Percentiles rank a stretch among this genome's conserved stretches.
phyloP scores from a whole-genome alignment of 2,888 invertebrate species.

The Synergus japonicus region DNA sequence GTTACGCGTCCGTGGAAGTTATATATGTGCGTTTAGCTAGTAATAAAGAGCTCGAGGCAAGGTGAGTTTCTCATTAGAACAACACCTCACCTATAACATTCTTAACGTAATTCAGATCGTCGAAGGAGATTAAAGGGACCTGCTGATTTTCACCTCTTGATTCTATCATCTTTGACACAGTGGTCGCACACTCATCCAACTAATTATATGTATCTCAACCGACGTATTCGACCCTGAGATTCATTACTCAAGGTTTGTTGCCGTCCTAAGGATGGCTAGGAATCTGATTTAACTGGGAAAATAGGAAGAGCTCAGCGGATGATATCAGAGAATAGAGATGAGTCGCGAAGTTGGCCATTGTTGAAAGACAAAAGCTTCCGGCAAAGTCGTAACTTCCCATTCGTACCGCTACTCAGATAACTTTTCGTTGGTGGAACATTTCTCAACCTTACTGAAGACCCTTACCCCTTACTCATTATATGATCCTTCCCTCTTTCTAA shows the following conservation, averaged over 20 bases:
- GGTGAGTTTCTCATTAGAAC: constrained; percentile 27
- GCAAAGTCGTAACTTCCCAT: constrained; percentile 34
- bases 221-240: constrained; percentile 1
- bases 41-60: background rate
- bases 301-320: constrained; percentile 20
- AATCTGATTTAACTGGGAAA: constrained; percentile 16
- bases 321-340: background rate
- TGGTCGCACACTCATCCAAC: constrained; percentile 13
- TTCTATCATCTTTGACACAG: constrained; percentile 22
- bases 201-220: constrained; percentile 13
- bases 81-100: constrained; percentile 27
- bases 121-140: constrained; percentile 9
- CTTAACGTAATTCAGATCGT: constrained; percentile 27
- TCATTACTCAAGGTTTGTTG: background rate
- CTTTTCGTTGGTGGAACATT: constrained; percentile 2
- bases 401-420: background rate
- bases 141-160: constrained; percentile 14
- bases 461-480: background rate
- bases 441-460: background rate
- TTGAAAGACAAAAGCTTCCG: constrained; percentile 35
- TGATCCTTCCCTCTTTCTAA: background rate
- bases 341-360: constrained; percentile 36
- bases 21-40: background rate
- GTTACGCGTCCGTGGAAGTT: background rate
- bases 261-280: background rate